Conservation (phyloP, 2,888 invertebrate species). For the Troglohyphantes excavatus region DNA sequence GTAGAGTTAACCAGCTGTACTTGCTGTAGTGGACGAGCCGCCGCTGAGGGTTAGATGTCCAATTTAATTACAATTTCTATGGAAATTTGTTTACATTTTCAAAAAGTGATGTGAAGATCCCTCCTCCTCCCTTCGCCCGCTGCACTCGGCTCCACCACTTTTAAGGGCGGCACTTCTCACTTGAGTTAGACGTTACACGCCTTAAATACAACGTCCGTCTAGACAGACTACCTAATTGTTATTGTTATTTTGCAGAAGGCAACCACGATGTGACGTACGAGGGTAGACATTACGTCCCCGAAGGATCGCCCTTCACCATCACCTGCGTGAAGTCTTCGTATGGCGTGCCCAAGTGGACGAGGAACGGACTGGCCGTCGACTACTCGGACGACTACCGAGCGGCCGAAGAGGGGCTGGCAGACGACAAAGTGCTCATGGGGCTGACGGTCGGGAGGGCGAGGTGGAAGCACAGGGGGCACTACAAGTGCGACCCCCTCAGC, state of each 20-base stretch:
- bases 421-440: constrained; percentile 29
- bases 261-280: constrained; percentile 62
- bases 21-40: too few relatives aligned
- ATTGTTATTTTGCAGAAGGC: constrained; percentile 10
- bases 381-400: constrained; percentile 2
- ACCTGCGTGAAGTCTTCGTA: constrained; percentile 76
- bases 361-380: constrained; percentile 55
- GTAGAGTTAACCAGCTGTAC: too few relatives aligned
- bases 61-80: too few relatives aligned
- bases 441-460: constrained; percentile 43
- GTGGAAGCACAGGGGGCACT: constrained; percentile 73
- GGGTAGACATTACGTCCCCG: constrained; percentile 75
- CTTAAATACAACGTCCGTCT: too few relatives aligned
- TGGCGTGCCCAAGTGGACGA: constrained; percentile 79
- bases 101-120: too few relatives aligned
- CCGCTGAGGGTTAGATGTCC: too few relatives aligned
- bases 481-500: constrained; percentile 73
- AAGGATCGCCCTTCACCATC: constrained; percentile 75
- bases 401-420: constrained; percentile 8
- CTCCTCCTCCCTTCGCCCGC: too few relatives aligned
- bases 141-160: too few relatives aligned
- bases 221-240: too few relatives aligned
- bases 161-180: too few relatives aligned
- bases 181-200: too few relatives aligned
- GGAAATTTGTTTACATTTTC: too few relatives aligned